A percentile compares a stretch with the other conserved stretches of the same genome.
These are phyloP conservation scores for Dryobates pubescens DNA, from an alignment of 2,797 vertebrate genomes.

Conservation along the genomic window DNA sequence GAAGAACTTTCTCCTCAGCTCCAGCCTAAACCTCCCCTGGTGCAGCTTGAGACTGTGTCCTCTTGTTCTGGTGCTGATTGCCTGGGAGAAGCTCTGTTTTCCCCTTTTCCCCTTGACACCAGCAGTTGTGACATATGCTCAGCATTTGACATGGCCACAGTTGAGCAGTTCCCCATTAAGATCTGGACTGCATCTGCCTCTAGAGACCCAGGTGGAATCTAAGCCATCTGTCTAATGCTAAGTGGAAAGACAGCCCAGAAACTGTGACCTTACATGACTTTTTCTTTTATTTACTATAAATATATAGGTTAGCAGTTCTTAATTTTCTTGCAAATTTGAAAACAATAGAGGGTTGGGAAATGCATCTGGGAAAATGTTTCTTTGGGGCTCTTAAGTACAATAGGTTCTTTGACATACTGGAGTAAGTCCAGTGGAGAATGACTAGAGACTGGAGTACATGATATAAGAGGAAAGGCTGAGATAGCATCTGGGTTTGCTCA, in stretches of 20 bases:
- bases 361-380: constrained; percentile 24
- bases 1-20: no score
- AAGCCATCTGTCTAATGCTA: constrained; percentile 58
- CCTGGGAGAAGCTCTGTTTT: not conserved
- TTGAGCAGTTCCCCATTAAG: constrained; percentile 41
- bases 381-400: not conserved
- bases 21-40: no score
- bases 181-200: constrained; percentile 44
- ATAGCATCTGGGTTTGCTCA: not conserved
- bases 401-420: not conserved
- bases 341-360: constrained; percentile 26
- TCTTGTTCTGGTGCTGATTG: no score
- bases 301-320: constrained; percentile 15
- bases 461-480: not conserved
- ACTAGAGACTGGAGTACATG: not conserved
- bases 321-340: constrained; percentile 19
- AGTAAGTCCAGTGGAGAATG: not conserved
- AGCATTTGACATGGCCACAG: constrained; percentile 15
- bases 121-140: constrained; percentile 45
- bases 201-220: constrained; percentile 64
- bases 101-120: not conserved
- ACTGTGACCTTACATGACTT: constrained; percentile 23
- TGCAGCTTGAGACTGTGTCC: no score
- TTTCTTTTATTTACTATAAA: constrained; percentile 43
- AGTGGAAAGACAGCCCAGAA: constrained; percentile 18